Evolutionary conservation across 2,797 vertebrate species (phyloP).

Genomic region (Acropternis orthonyx): DNA sequence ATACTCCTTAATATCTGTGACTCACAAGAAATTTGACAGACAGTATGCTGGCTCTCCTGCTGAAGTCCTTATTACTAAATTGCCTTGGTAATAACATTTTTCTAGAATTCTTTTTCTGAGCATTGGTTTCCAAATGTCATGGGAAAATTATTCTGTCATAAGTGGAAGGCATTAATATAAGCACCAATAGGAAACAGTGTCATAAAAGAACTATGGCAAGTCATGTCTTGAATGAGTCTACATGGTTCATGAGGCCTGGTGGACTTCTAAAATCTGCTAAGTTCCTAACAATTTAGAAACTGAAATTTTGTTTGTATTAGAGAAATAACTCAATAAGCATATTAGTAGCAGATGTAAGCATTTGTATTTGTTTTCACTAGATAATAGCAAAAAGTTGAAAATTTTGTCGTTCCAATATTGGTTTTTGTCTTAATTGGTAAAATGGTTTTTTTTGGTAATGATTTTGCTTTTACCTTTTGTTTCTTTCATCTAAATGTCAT

Average conservation of each 20-base stretch:
- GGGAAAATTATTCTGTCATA: neutral
- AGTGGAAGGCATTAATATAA: neutral
- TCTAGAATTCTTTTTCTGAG: neutral
- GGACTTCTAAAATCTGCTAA: neutral
- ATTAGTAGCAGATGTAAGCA: neutral
- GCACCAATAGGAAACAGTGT: neutral
- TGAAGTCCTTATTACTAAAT: neutral
- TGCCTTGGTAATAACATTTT: neutral
- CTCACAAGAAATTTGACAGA: neutral
- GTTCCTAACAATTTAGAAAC: neutral
- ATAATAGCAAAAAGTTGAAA: neutral
- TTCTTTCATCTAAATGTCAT: conserved; percentile 22
- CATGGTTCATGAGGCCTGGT: neutral
- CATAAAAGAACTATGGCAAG: neutral
- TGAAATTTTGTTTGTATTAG: neutral
- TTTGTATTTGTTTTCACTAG: neutral
- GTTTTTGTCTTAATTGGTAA: neutral
- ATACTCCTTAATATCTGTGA: neutral
- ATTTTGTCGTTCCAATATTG: neutral
- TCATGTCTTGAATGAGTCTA: neutral
- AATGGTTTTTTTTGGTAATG: neutral
- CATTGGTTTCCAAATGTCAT: neutral
- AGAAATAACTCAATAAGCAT: neutral
- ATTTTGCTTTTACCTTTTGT: neutral
- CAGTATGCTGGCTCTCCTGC: neutral